Evolutionary conservation across 2,888 invertebrate genomes (phyloP).

Genomic region (Apodemia duryi): DNA sequence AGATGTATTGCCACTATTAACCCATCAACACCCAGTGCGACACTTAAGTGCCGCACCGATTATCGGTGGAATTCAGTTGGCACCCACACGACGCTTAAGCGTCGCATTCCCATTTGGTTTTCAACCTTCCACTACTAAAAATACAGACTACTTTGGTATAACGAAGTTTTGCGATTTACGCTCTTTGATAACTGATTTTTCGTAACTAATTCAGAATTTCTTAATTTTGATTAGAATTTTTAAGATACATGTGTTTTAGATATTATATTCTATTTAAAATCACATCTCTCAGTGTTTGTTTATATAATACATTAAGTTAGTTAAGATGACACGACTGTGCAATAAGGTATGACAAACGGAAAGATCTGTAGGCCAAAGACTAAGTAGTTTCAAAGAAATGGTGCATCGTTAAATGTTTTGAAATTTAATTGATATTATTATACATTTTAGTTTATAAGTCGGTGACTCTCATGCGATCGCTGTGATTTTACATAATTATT

Average conservation of each 20-base stretch:
- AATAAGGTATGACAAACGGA: slow-evolving; percentile 52
- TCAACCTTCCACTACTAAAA: no score
- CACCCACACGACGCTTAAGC: no score
- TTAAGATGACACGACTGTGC: slow-evolving; percentile 52
- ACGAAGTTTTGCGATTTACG: no score
- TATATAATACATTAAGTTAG: slow-evolving; percentile 30
- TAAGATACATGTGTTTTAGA: slow-evolving; percentile 20
- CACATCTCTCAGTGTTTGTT: slow-evolving; percentile 39
- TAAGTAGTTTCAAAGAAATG: slow-evolving; percentile 31
- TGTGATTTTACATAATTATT: slow-evolving; percentile 70
- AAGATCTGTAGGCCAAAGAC: slow-evolving; percentile 78
- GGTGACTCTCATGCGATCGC: slow-evolving; percentile 71
- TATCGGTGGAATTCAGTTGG: no score
- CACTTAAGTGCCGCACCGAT: no score
- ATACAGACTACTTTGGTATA: no score
- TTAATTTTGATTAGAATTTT: slow-evolving; percentile 19
- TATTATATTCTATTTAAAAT: slow-evolving; percentile 25
- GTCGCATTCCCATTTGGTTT: no score
- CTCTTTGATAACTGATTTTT: no score
- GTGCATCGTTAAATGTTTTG: slow-evolving; percentile 15
- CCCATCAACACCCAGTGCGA: no score
- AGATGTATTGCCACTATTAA: no score
- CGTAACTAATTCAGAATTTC: no score
- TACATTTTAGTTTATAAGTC: slow-evolving; percentile 55
- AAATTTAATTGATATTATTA: slow-evolving; percentile 17